Conservation (phyloP, 1,140 invertebrate species). For the Bombus superbus region DNA sequence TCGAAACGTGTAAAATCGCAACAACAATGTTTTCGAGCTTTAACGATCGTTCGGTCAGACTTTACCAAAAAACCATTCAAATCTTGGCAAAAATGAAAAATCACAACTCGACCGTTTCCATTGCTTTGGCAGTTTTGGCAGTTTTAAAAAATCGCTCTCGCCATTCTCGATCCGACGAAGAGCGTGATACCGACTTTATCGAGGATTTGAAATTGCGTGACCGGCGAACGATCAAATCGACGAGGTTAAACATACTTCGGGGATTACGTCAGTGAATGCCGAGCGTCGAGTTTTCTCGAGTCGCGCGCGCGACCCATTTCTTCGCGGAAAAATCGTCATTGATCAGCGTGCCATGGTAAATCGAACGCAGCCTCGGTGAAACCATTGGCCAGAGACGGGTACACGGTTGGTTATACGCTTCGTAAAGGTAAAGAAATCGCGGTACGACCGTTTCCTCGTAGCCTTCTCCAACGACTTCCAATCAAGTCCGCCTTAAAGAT, state of each 20-base stretch:
- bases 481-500: not conserved
- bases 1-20: too few species aligned
- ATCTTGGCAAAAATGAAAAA: too few species aligned
- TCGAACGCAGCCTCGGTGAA: slow-evolving; percentile 1
- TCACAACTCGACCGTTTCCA: too few species aligned
- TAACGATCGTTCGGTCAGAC: too few species aligned
- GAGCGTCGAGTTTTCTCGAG: slow-evolving; percentile 51
- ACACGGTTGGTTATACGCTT: not conserved
- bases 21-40: too few species aligned
- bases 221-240: slow-evolving; percentile 49
- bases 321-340: slow-evolving; percentile 10
- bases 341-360: slow-evolving; percentile 7
- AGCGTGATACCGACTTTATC: not conserved
- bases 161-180: not conserved
- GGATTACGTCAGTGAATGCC: slow-evolving; percentile 53
- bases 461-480: not conserved
- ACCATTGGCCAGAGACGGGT: not conserved
- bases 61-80: too few species aligned
- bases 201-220: slow-evolving; percentile 2
- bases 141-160: too few species aligned
- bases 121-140: too few species aligned
- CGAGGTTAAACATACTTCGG: slow-evolving; percentile 42
- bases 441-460: not conserved
- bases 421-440: slow-evolving; percentile 24
- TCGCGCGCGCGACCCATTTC: slow-evolving; percentile 36